Evolutionary conservation across 1,140 invertebrate genomes (phyloP), one percentile per base, ranked within the genome.

Genomic region (Apis dorsata): DNA sequence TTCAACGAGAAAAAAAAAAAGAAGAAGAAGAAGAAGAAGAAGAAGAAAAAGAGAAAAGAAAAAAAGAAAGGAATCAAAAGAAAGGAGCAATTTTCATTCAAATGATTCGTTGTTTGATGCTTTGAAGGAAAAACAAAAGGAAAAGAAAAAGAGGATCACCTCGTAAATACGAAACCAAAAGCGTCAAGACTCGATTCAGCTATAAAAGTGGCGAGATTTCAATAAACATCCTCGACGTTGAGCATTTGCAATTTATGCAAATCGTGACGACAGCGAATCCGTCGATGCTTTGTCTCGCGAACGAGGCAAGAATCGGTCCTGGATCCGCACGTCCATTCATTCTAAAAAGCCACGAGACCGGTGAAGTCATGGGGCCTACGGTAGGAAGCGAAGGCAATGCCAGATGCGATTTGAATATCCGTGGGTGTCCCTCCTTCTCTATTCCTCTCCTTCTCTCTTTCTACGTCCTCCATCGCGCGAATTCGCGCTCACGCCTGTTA

Each of bases 321-420:
- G n/a, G 24, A 72, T 10, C 15, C 7, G 10, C 7, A 1, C 9
- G 69, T 70, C 49, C 24, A 55, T 66, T 68, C 62, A 66, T 51
- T 44, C 44, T 55, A 7, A 49, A 28, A 21, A n/a, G 55, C 12
- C 57, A 57, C 53, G 49, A 3, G 44, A 17, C 15, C 9, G 66
- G 65, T 63, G 44, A 73, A 53, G 59, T 44, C 24, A 21, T 13
- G 5, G 8, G 4, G 28, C 59, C 51, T 57, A 53, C 28, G 49
- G 71, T 74, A 81, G 79, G 60, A 74, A 81, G 60, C 79, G 71
- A 34, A 74, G 59, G 28, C n/a, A 24, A 55, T 53, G 60, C 59
- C 59, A 44, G 19, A 0, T n/a, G 49, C 69, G 8, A 81, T 74
- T 81, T 81, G 60, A 81, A 81, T 81, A 81, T 81, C 51, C 60